Conservation (phyloP, 2,113 vertebrate species). For the Hylia prasina region DNA sequence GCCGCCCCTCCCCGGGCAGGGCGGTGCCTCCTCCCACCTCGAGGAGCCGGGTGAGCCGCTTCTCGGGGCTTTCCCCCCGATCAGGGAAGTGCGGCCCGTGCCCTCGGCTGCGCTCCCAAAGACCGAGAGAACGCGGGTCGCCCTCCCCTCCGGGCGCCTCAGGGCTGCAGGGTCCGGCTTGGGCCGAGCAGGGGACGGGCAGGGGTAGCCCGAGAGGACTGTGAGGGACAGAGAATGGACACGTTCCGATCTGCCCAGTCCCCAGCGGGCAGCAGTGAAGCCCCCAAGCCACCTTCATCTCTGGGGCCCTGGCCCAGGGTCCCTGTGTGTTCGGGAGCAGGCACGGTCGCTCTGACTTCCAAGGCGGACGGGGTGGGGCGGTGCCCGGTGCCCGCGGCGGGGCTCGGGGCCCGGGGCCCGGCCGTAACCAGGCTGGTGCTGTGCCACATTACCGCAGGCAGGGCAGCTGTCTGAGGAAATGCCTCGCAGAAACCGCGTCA, state of each 20-base stretch:
- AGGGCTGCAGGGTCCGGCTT: not conserved
- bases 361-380: fast-evolving
- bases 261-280: not conserved
- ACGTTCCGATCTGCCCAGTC: fast-evolving
- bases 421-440: fast-evolving
- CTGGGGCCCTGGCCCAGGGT: too few relatives aligned
- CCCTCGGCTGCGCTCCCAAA: not conserved
- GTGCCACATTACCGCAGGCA: fast-evolving
- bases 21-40: not conserved
- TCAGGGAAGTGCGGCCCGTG: not conserved
- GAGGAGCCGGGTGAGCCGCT: not conserved
- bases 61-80: not conserved
- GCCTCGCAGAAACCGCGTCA: fast-evolving
- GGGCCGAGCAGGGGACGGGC: not conserved
- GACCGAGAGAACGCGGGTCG: not conserved
- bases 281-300: fast-evolving
- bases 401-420: fast-evolving
- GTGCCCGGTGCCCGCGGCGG: too few relatives aligned
- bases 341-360: fast-evolving
- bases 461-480: fast-evolving
- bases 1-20: not conserved
- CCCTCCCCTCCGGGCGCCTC: fast-evolving
- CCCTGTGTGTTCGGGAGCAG: too few relatives aligned
- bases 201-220: not conserved
- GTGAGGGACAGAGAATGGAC: not conserved